Percentiles rank a stretch among this genome's conserved stretches.
Evolutionary conservation across 2,888 invertebrate species (phyloP).

Genomic region (Shargacucullia verbasci): DNA sequence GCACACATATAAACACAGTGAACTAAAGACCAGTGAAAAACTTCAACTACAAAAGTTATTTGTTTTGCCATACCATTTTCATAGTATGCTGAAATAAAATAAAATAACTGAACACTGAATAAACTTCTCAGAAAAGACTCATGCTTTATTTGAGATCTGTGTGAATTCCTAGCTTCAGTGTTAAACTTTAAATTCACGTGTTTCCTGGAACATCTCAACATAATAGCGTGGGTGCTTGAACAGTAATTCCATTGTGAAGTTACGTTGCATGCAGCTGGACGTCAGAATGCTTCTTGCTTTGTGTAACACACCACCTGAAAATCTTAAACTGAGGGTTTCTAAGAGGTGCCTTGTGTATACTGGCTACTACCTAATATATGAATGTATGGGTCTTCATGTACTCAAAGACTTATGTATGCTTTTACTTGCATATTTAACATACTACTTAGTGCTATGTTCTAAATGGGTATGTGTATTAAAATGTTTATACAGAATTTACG

Average conservation of each 20-base stretch:
- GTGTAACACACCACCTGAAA: slow-evolving; percentile 56
- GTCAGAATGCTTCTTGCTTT: slow-evolving; percentile 61
- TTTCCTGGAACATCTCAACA: slow-evolving; percentile 49
- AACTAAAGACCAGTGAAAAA: no score
- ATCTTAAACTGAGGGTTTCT: slow-evolving; percentile 49
- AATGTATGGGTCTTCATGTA: slow-evolving; percentile 25
- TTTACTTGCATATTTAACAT: slow-evolving; percentile 36
- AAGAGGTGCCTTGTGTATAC: slow-evolving; percentile 43
- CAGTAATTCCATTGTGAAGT: slow-evolving; percentile 57
- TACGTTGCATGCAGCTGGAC: slow-evolving; percentile 50
- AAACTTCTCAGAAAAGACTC: slow-evolving; percentile 21
- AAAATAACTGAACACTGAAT: slow-evolving; percentile 12
- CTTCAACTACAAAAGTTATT: not conserved
- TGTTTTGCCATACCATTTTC: not conserved
- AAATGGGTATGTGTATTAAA: no score
- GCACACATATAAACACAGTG: no score
- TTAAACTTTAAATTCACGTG: slow-evolving; percentile 50
- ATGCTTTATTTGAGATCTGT: slow-evolving; percentile 15
- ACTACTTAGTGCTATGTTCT: no score
- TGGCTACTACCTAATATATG: slow-evolving; percentile 39
- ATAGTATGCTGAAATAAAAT: slow-evolving; percentile 4
- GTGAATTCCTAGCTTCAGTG: slow-evolving; percentile 36
- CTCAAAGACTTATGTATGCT: slow-evolving; percentile 40
- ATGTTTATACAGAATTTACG: no score
- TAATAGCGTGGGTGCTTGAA: slow-evolving; percentile 49